Evolutionary conservation across 1,140 invertebrate species (phyloP).

Genomic region (Apis dorsata): DNA sequence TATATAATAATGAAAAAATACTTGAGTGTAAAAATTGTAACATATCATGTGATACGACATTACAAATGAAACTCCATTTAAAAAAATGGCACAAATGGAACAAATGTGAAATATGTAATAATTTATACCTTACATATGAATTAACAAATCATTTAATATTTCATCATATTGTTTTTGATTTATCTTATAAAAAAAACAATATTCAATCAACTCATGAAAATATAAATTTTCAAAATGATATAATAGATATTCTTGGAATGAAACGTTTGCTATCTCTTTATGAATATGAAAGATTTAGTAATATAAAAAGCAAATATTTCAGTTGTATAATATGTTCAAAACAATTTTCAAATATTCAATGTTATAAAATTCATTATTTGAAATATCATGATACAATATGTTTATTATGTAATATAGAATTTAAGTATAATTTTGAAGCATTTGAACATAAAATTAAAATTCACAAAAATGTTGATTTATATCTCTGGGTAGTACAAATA

Average conservation of each 20-base stretch:
- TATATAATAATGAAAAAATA: background rate
- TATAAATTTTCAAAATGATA: background rate
- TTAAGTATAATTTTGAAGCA: slow-evolving; percentile 17
- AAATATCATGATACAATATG: slow-evolving; percentile 10
- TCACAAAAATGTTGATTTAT: background rate
- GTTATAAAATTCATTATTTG: slow-evolving; percentile 15
- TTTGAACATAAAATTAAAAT: slow-evolving; percentile 32
- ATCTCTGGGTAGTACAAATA: slow-evolving; percentile 19
- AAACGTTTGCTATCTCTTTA: slow-evolving; percentile 7
- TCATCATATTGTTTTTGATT: background rate
- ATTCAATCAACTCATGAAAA: background rate
- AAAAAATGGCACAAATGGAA: background rate
- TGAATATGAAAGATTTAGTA: slow-evolving; percentile 25
- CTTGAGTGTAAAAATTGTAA: slow-evolving; percentile 1
- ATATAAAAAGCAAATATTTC: background rate
- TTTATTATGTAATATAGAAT: slow-evolving; percentile 28
- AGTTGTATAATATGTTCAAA: background rate
- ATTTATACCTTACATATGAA: background rate
- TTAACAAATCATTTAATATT: background rate
- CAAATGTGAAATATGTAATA: background rate
- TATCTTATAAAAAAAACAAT: background rate
- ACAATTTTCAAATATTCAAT: background rate
- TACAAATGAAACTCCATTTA: background rate
- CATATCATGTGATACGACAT: background rate
- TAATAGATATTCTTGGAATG: background rate